Evolutionary conservation across 2,888 invertebrate genomes (phyloP), one percentile per base, ranked within the genome.

Genomic region (Phengaris alcon): DNA sequence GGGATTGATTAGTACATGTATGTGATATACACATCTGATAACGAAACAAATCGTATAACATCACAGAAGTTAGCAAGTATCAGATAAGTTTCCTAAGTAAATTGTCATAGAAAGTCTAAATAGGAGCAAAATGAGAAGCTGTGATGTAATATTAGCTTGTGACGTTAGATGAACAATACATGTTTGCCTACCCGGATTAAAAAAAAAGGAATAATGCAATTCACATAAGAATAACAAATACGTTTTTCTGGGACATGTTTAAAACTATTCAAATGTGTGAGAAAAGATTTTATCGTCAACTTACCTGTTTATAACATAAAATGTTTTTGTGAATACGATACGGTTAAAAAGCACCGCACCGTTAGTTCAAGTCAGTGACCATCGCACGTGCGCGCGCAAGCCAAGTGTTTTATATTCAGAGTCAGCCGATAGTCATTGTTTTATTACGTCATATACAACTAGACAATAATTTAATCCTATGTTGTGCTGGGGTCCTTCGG

Each of bases 321-420:
- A 75, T 72, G 55, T 76, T 79, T 79, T 76, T 54, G 76, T 78
- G 68, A 79, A 79, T 77, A 75, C 74, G 77, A 79, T 79, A 81
- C 78, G 81, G 78, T 79, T 80, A 78, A 79, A 79, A 77, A 78
- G 79, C 83, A 84, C 83, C 83, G 84, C 80, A 88, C 89, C 87
- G 90, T 89, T 89, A 88, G 76, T 74, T 79, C 79, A 82, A 85
- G 89, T 88, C 90, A 87, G 82, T 89, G 89, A 88, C 88, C 88
- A 88, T 77, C 77, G 84, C 85, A 84, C 85, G 87, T 87, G 87
- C 82, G 79, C 73, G 15, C 46, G 82, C 82, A 81, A 35, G 35
- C 76, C 77, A 80, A 80, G 74, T 76, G 35, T 35, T 64, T 64
- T 44, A 44, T 44, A 64, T 35, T 64, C 64, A 64, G 35, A 22